Evolutionary conservation across 2,888 invertebrate genomes (phyloP), one percentile per base, ranked within the genome.

Genomic region (Apamea epomidion): DNA sequence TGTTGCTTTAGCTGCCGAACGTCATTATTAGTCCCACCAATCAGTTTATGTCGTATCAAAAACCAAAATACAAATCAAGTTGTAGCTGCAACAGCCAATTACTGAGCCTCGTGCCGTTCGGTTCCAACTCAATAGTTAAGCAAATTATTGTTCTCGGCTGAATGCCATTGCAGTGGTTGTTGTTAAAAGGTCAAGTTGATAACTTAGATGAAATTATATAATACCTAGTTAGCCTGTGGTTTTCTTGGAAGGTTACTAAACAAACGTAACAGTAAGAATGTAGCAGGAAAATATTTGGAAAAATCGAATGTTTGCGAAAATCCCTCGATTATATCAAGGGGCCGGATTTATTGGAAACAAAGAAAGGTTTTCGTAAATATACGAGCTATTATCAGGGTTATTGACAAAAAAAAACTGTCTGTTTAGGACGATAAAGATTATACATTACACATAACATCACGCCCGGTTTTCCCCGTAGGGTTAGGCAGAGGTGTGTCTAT

Each of bases 81-180:
- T 37, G 18, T n/a, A 62, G n/a, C 37, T 37, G 45, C 37, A 70
- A 37, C 16, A 76, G 60, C 75, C 60, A 65, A 73, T 80, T 60
- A 73, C 5, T 21, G 64, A 67, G 16, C 54, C 25, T 54, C 16
- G 14, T 29, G 37, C 54, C 12, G 29, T 45, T 37, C 16, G 29
- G 51, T 79, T 74, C 37, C 69, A 37, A 78, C n/a, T 70, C 69
- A 74, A 71, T 74, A 79, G 51, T 60, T 78, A 12, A 65, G 64
- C 1, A 54, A 79, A 84, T 78, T 64, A 65, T 81, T 65, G 51
- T 78, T 74, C 58, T 51, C n/a, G 48, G 65, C 58, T 69, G 78
- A 69, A 58, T 78, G 45, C 18, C 14, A 75, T 71, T 76, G 70
- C 81, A 60, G 48, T 70, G 25, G 0, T 37, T 29, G 62, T 62